Evolutionary conservation across 35 echinoderm and acorn worm species (phyloP), one percentile per base, ranked within the genome.

Genomic region (Anneissia japonica): DNA sequence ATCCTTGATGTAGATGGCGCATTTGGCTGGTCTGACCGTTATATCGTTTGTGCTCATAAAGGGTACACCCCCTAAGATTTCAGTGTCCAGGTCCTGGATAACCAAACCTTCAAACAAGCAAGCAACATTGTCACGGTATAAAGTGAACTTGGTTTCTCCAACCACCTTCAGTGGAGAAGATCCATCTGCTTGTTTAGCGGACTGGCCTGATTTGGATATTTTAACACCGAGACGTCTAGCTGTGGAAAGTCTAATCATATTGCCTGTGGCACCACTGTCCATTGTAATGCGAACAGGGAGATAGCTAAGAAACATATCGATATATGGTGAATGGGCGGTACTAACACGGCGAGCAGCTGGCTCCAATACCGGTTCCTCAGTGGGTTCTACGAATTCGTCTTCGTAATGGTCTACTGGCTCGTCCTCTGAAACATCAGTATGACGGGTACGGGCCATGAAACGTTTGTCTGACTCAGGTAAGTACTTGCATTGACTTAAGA

Each of bases 181-280:
- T 11, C 94, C 90, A 90, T 97, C 94, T 12, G 90, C 94, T 46
- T 93, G 94, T 32, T 86, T 85, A 3, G 90, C 87, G 14, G 94
- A 97, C 28, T 94, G 88, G 33, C 32, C 75, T 34, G 78, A 38
- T 11, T 23, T 29, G 6, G 32, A 72, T 11, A 89, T 87, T n/a
- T 75, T 45, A 30, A 74, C 75, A 26, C 76, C 81, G 2, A 92
- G 46, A 23, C 46, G 79, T 46, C 38, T 76, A 5, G 85, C 87
- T 26, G 90, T 87, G 31, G 83, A 76, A 29, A 46, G 84, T 35
- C 79, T n/a, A 29, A 96, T 83, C 76, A 96, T 92, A 36, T 96
- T 89, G 0, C 83, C 90, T 28, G 85, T 85, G 40, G 82, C 86
- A 35, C 90, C 86, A 34, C 86, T 96, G 83, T 96, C 90, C 13